Evolutionary conservation across 2,797 vertebrate genomes (phyloP), one percentile per base, ranked within the genome.

Genomic region (Anabacerthia variegaticeps): DNA sequence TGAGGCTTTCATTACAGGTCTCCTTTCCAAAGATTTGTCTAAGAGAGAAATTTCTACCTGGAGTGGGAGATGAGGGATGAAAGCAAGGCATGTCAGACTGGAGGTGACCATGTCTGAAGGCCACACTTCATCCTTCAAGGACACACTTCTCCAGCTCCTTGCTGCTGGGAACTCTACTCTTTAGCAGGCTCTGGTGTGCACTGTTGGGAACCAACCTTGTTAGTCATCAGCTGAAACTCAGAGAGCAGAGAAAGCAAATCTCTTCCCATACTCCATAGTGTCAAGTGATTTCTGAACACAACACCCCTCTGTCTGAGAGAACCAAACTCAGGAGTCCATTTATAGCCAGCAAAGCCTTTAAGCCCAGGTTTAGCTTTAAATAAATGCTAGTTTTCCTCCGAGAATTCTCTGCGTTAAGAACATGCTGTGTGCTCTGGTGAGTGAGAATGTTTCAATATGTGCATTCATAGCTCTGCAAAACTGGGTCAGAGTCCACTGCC

Each of bases 321-420:
- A 41, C 68, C 67, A 72, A 58, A 41, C n/a, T 89, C 54, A 30
- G 52, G 59, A 83, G 92, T 93, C 84, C 71, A 39, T 90, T 92
- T 93, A 54, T 54, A 87, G 84, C 58, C 58, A 91, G 68, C n/a
- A 95, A 95, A 89, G 93, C 93, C 94, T 87, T 95, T 95, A 93
- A 96, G 80, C 80, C 56, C 23, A 27, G 84, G 74, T 84, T 95
- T 94, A 92, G 56, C 85, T 95, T 95, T 92, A 94, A 89, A 92
- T 76, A 96, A 95, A 93, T 87, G 54, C 72, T 72, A 49, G 14
- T 58, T 88, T 90, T 80, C 93, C 68, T 91, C 30, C 80, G 88
- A 87, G 83, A 96, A 82, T 65, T 75, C 30, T 72, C 48, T 0
- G 4, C 74, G 56, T 79, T 96, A 74, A 92, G 92, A 89, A 79